These are phyloP conservation scores for Euproctis similis DNA, from an alignment of 2,888 invertebrate genomes.

Conservation along the genomic window DNA sequence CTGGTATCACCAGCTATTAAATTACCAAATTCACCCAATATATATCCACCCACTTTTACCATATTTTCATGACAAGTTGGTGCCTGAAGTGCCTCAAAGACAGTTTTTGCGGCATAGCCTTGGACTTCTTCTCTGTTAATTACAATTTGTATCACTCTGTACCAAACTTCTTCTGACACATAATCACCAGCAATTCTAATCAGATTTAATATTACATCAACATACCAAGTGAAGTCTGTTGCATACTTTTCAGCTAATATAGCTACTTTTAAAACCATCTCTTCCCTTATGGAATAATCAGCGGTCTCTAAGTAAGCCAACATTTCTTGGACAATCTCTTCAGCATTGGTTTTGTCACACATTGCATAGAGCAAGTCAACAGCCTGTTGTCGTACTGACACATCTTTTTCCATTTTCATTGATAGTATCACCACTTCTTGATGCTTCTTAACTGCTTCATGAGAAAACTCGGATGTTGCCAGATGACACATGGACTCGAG, in stretches of 20 bases:
- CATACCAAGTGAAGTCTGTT: slow-evolving; percentile 99
- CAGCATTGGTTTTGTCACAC: slow-evolving; percentile 99
- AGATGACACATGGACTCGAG: slow-evolving; percentile 99
- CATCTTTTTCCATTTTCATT: slow-evolving; percentile 99
- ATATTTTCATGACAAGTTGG: slow-evolving; percentile 99
- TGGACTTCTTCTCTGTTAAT: slow-evolving; percentile 99
- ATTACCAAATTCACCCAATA: slow-evolving; percentile 99
- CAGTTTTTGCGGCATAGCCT: slow-evolving; percentile 99
- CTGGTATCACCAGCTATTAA: slow-evolving; percentile 98
- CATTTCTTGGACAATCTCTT: slow-evolving; percentile 99
- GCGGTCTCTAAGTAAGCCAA: slow-evolving; percentile 98
- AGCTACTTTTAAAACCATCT: slow-evolving; percentile 99
- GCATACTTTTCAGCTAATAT: slow-evolving; percentile 99
- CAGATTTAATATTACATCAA: slow-evolving; percentile 98
- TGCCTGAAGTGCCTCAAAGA: slow-evolving; percentile 98
- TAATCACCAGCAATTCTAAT: slow-evolving; percentile 99
- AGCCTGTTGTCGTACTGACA: slow-evolving; percentile 97
- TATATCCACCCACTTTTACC: slow-evolving; percentile 99
- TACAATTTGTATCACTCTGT: slow-evolving; percentile 99
- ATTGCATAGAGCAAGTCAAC: slow-evolving; percentile 99
- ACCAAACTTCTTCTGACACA: slow-evolving; percentile 99
- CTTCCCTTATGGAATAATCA: slow-evolving; percentile 99
- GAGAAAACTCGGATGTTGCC: slow-evolving; percentile 99
- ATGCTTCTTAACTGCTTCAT: slow-evolving; percentile 99
- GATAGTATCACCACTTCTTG: slow-evolving; percentile 99